Evolutionary conservation across 2,888 invertebrate species (phyloP), one percentile per base, ranked within the genome.

Genomic region (Conops quadrifasciatus): DNA sequence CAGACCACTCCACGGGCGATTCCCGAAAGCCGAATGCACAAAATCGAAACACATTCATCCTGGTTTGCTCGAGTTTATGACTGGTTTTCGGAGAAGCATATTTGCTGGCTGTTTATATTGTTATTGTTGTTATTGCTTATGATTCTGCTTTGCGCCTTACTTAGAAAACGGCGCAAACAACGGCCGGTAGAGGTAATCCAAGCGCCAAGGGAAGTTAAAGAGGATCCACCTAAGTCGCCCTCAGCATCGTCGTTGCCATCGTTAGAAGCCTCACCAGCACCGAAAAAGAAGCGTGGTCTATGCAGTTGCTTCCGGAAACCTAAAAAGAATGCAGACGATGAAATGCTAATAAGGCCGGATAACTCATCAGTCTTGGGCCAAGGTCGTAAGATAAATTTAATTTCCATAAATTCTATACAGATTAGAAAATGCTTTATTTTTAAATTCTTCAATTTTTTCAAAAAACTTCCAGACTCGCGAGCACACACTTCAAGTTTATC

Each of bases 401-500:
- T n/a, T n/a, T n/a, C n/a, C 19, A 47, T 7, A 7, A 45, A 43
- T 62, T 16, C n/a, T 49, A 53, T 0, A 53, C 9, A 21, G 21
- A 53, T 53, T 53, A 53, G 9, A n/a, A 11, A 21, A 15, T 4
- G n/a, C 13, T 49, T 49, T 9, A 49, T n/a, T 53, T 53, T 21
- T 53, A 2, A 21, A 21, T 53, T 53, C 49, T n/a, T n/a, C 19
- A 19, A 36, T 49, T 49, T 49, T n/a, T 49, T 16, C 49, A 19
- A 11, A 9, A 36, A 3, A 47, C 19, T 68, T 5, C 13, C 65
- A 36, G 45, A 24, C 51, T 72, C 72, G 60, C 69, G 36, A 70
- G 16, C 11, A 3, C 60, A 74, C 0, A 58, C 72, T 9, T 76
- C 80, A n/a, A 78, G 83, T 2, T 78, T 80, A 16, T 83, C 82